Percentiles rank a stretch among this genome's conserved stretches.
Evolutionary conservation across 1,140 invertebrate species (phyloP).

Genomic region (Pteromalus puparum): DNA sequence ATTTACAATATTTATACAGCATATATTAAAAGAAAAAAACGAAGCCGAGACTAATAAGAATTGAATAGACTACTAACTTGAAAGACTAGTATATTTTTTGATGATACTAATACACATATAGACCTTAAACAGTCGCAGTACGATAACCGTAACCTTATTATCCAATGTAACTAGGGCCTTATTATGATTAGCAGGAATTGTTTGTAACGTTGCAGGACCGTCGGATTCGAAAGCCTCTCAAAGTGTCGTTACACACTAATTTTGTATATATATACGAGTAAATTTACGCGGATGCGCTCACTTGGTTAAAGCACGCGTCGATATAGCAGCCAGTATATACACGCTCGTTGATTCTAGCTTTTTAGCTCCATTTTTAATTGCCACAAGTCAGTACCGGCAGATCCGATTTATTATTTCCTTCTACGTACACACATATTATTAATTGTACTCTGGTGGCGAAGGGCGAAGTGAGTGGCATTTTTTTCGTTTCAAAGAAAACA

Average conservation of each 20-base stretch:
- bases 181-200: constrained; percentile 48
- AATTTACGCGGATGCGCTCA: constrained; percentile 37
- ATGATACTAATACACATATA: constrained; percentile 55
- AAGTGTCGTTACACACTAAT: constrained; percentile 46
- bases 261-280: constrained; percentile 49
- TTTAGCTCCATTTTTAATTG: constrained; percentile 42
- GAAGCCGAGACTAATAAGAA: constrained; percentile 20
- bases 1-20: constrained; percentile 57
- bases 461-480: constrained; percentile 20
- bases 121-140: constrained; percentile 32
- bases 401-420: constrained; percentile 44
- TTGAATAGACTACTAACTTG: constrained; percentile 52
- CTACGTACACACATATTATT: constrained; percentile 14
- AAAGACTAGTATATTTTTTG: constrained; percentile 63
- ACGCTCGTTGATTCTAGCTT: constrained; percentile 36
- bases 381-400: constrained; percentile 9
- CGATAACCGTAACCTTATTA: constrained; percentile 43
- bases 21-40: constrained; percentile 31
- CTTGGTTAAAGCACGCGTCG: constrained; percentile 20
- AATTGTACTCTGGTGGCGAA: constrained; percentile 24
- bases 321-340: not conserved
- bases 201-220: constrained; percentile 52
- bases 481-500: constrained; percentile 27
- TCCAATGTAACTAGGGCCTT: constrained; percentile 53
- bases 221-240: constrained; percentile 46